Conservation (phyloP, 2,888 invertebrate species). For the Dioctria rufipes region DNA sequence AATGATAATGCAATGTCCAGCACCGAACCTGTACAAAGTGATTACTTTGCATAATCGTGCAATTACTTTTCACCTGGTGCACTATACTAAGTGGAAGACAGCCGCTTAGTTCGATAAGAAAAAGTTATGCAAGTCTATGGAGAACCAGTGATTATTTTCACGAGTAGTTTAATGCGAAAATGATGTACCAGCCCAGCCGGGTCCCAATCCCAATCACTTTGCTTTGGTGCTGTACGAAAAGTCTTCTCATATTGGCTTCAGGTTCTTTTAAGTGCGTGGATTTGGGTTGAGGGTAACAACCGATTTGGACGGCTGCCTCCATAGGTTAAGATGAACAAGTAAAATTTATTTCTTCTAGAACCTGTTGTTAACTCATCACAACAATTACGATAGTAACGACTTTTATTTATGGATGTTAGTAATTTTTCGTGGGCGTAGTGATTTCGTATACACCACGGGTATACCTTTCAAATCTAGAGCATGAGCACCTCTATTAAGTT, state of each 20-base stretch:
- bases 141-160: conserved; percentile 38
- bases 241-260: not conserved
- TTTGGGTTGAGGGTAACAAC: not conserved
- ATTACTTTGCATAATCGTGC: conserved; percentile 23
- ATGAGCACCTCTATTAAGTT: too few species aligned
- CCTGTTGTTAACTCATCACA: too few species aligned
- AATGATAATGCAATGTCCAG: conserved; percentile 20
- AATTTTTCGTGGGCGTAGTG: too few species aligned
- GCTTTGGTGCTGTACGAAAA: not conserved
- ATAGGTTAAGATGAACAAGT: conserved; percentile 2
- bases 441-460: too few species aligned
- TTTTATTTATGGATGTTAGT: too few species aligned
- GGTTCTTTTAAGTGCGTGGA: not conserved
- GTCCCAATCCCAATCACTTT: not conserved
- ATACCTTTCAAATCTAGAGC: too few species aligned
- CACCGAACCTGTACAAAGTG: not conserved
- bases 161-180: conserved; percentile 42
- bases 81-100: too few species aligned
- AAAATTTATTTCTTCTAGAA: too few species aligned
- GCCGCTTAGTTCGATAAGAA: conserved; percentile 20
- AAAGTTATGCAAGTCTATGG: conserved; percentile 12
- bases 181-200: conserved; percentile 5
- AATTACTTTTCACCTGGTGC: conserved; percentile 19
- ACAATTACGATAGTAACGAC: too few species aligned
- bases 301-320: conserved; percentile 27